Evolutionary conservation across 2,888 invertebrate species (phyloP).

Genomic region (Cetonia aurata): DNA sequence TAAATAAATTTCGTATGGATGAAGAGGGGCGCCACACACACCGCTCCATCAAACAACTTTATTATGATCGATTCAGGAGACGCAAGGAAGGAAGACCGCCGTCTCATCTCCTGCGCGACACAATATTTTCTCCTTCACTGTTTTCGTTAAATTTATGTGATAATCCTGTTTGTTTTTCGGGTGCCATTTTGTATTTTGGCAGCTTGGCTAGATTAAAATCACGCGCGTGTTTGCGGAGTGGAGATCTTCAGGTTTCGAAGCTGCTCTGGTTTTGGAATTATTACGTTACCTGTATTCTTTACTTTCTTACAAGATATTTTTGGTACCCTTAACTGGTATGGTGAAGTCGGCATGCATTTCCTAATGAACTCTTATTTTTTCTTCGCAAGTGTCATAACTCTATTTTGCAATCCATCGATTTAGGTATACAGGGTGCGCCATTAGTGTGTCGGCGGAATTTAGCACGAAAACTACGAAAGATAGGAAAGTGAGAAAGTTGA

Average conservation of each 20-base stretch:
- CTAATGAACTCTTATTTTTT: too few species aligned
- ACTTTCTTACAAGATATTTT: too few species aligned
- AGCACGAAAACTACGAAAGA: too few species aligned
- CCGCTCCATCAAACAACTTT: constrained; percentile 13
- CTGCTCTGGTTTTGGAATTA: neutral
- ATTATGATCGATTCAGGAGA: constrained; percentile 17
- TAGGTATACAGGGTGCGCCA: too few species aligned
- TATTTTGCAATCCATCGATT: too few species aligned
- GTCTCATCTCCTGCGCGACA: constrained; percentile 2
- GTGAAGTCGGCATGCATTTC: too few species aligned
- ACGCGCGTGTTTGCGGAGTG: neutral
- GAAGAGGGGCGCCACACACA: neutral
- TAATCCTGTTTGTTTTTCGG: constrained; percentile 33
- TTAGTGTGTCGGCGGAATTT: too few species aligned
- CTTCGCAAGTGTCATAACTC: too few species aligned
- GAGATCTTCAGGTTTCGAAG: neutral
- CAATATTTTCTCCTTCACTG: constrained; percentile 35
- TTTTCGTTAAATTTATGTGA: constrained; percentile 43
- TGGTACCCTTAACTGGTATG: too few species aligned
- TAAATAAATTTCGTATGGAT: too few species aligned
- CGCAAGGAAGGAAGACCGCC: neutral
- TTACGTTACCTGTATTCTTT: too few species aligned
- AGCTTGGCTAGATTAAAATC: neutral
- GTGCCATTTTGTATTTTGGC: constrained; percentile 24
- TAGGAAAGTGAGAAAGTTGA: too few species aligned